These are phyloP conservation scores for Pangasius macronema DNA, from an alignment of 2,797 vertebrate species.

Conservation along the genomic window DNA sequence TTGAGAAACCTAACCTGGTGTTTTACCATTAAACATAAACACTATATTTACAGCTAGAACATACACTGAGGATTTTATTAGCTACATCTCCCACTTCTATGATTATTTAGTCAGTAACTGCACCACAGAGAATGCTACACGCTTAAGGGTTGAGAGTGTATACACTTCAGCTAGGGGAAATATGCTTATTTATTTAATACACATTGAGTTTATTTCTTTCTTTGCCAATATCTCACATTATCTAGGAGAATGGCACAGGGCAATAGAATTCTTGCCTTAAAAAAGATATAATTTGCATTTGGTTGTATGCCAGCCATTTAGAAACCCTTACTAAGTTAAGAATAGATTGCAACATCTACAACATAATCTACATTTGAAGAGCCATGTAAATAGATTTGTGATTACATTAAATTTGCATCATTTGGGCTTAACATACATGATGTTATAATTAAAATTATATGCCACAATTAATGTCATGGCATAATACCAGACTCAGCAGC, in stretches of 20 bases:
- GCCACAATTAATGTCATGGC: neutral
- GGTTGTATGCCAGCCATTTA: neutral
- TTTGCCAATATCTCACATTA: neutral
- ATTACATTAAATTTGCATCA: neutral
- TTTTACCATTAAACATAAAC: conserved; percentile 29
- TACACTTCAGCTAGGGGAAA: conserved; percentile 1
- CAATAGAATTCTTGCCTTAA: neutral
- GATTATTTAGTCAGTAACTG: neutral
- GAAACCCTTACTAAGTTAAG: neutral
- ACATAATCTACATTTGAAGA: neutral
- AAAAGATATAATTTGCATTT: conserved; percentile 7
- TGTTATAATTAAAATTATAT: neutral
- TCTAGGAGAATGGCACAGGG: neutral
- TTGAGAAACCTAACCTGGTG: neutral
- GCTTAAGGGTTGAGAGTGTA: neutral
- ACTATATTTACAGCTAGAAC: conserved; percentile 3
- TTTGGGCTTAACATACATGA: neutral
- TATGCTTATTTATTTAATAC: conserved; percentile 7
- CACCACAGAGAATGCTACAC: conserved; percentile 8
- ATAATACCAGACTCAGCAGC: neutral
- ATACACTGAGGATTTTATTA: conserved; percentile 24
- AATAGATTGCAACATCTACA: neutral
- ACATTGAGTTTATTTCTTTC: neutral
- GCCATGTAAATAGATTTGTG: neutral
- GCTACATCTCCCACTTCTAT: conserved; percentile 2